Conservation (phyloP, 1,140 invertebrate genomes). For the Zaprionus tsacasi region DNA sequence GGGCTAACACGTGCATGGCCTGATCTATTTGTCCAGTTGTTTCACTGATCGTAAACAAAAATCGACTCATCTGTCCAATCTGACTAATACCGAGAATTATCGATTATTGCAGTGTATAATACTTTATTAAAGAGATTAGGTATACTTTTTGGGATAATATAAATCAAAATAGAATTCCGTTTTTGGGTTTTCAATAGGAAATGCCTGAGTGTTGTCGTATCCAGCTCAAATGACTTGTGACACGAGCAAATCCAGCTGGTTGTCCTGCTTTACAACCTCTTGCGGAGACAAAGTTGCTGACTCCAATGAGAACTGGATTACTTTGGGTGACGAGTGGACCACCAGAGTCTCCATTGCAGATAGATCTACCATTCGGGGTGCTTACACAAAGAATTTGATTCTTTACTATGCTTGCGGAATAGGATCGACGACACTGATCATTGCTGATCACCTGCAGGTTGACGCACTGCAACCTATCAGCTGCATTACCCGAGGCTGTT, state of each 20-base stretch:
- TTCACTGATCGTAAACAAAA: not conserved
- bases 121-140: not conserved
- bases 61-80: not conserved
- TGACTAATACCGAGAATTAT: not conserved
- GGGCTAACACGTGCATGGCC: not conserved
- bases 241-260: constrained; percentile 54
- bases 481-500: constrained; percentile 33
- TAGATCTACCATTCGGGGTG: constrained; percentile 45
- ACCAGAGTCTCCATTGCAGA: constrained; percentile 56
- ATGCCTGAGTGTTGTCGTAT: constrained; percentile 51
- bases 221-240: constrained; percentile 54
- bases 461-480: constrained; percentile 61
- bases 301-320: constrained; percentile 41
- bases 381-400: constrained; percentile 49
- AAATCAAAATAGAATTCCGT: not conserved
- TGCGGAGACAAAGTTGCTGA: constrained; percentile 49
- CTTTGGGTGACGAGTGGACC: constrained; percentile 50
- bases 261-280: constrained; percentile 50
- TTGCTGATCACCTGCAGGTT: constrained; percentile 56
- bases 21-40: not conserved
- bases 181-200: constrained; percentile 23
- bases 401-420: not conserved
- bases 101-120: not conserved
- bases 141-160: not conserved
- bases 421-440: constrained; percentile 35